phyloP scores from a whole-genome alignment of 2,888 invertebrate genomes.

The Spodoptera littoralis region DNA sequence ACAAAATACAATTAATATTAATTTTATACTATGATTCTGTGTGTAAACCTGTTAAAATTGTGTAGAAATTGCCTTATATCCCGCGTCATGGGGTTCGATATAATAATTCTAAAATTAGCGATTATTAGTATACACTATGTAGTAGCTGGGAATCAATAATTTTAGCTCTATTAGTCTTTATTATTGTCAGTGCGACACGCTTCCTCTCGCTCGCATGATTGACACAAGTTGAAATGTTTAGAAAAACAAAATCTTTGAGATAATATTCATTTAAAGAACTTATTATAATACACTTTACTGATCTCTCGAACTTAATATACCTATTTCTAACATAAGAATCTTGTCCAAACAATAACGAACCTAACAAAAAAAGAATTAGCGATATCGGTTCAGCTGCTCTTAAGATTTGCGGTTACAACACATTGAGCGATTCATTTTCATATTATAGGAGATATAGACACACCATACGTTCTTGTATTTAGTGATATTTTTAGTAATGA shows the following conservation, averaged over 20 bases:
- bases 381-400: too few species aligned
- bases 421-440: too few species aligned
- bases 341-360: too few species aligned
- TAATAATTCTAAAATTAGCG: conserved; percentile 38
- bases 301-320: too few species aligned
- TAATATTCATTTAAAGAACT: conserved; percentile 6
- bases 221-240: conserved; percentile 47
- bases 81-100: conserved; percentile 24
- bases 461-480: too few species aligned
- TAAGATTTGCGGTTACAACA: too few species aligned
- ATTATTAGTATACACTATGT: conserved; percentile 1
- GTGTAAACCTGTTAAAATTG: conserved; percentile 5
- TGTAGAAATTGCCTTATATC: conserved; percentile 21
- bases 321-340: too few species aligned
- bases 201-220: conserved; percentile 13
- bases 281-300: too few species aligned
- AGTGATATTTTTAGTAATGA: too few species aligned
- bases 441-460: too few species aligned
- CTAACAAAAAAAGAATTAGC: too few species aligned
- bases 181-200: conserved; percentile 44
- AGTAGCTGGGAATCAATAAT: conserved; percentile 22
- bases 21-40: background rate
- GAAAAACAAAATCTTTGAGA: conserved; percentile 8
- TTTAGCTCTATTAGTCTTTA: conserved; percentile 37
- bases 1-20: too few species aligned